A percentile compares a stretch with the other conserved stretches of the same genome.
Evolutionary conservation across 2,888 invertebrate genomes (phyloP).

Genomic region (Calliopum simillimum): DNA sequence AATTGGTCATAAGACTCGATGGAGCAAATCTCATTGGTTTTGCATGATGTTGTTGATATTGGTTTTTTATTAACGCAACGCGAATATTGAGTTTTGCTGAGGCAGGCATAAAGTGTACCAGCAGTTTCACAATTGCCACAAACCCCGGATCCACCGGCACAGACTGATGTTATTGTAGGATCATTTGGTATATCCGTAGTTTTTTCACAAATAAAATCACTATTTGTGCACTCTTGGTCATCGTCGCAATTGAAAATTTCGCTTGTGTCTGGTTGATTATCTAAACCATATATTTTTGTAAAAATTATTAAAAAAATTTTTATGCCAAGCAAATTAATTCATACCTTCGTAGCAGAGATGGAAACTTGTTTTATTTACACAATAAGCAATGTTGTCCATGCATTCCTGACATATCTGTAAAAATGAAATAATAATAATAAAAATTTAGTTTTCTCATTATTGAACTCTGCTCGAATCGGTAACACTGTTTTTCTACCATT

Average conservation of each 20-base stretch:
- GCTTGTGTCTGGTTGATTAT: too few relatives aligned
- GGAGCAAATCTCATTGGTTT: conserved; percentile 3
- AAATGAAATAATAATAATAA: too few relatives aligned
- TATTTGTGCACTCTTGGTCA: conserved; percentile 14
- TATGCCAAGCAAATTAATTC: too few relatives aligned
- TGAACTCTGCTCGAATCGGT: too few relatives aligned
- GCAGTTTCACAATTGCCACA: conserved; percentile 5
- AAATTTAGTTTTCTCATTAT: too few relatives aligned
- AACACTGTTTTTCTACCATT: too few relatives aligned
- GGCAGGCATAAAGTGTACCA: neutral
- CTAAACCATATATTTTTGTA: too few relatives aligned
- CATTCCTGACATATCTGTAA: conserved; percentile 6
- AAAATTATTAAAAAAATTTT: too few relatives aligned
- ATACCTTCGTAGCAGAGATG: neutral
- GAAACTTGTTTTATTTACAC: conserved; percentile 3
- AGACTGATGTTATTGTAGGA: neutral
- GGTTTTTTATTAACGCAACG: neutral
- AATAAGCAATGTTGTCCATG: conserved; percentile 14
- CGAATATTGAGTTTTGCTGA: conserved; percentile 12
- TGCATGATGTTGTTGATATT: neutral
- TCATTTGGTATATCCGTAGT: neutral
- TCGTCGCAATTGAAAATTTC: neutral
- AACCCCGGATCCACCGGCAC: conserved; percentile 3
- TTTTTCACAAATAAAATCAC: neutral
- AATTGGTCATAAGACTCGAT: neutral